phyloP scores from a whole-genome alignment of 2,888 invertebrate species.

The Diplazon laetatorius region DNA sequence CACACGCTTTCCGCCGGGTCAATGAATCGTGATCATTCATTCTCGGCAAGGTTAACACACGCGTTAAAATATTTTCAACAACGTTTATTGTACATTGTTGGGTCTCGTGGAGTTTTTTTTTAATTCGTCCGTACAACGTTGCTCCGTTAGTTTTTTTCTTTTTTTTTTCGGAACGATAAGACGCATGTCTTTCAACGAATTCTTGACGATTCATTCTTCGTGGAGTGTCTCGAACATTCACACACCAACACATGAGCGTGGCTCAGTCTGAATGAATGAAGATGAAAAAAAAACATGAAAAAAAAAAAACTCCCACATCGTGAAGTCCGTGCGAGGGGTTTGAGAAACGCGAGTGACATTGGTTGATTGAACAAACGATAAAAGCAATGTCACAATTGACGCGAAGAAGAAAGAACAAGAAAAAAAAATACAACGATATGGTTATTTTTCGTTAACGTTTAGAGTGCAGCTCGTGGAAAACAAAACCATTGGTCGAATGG shows the following conservation, averaged over 20 bases:
- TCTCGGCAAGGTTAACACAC: conserved; percentile 45
- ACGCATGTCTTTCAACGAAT: background rate
- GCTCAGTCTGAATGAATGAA: background rate
- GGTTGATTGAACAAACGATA: conserved; percentile 10
- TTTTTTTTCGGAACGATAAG: background rate
- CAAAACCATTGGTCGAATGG: conserved; percentile 55
- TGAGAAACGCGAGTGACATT: background rate
- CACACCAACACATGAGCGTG: background rate
- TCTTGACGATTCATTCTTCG: background rate
- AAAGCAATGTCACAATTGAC: background rate
- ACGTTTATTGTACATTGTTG: background rate
- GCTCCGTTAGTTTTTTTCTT: too few relatives aligned
- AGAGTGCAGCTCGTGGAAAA: conserved; percentile 9
- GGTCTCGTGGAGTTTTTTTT: conserved; percentile 21
- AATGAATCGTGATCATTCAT: conserved; percentile 67
- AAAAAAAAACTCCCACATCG: too few relatives aligned
- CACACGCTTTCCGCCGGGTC: conserved; percentile 47
- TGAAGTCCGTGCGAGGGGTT: background rate
- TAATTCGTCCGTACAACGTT: background rate
- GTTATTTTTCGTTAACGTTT: too few relatives aligned
- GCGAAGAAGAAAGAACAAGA: too few relatives aligned
- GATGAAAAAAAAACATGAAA: too few relatives aligned
- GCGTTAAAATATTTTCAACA: conserved; percentile 14
- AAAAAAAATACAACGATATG: too few relatives aligned
- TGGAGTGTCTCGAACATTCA: background rate